Base-by-base conservation (phyloP, 2,888 invertebrate genomes). In the Ornithoptera priamus region DNA sequence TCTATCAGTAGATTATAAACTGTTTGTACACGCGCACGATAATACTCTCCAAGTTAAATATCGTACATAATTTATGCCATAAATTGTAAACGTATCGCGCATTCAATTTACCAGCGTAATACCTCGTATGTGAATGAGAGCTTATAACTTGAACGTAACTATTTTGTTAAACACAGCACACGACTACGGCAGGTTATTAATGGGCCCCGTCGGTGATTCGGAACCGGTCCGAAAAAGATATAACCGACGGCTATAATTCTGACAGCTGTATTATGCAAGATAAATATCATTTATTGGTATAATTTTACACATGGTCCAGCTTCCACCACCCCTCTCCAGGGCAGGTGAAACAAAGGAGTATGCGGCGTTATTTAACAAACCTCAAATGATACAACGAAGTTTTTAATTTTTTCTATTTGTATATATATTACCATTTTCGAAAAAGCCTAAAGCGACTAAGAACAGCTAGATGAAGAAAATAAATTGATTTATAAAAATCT, bases 261-360 rank as follows among this genome's bases (percentile, higher is more conserved):
- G 81, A 84, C 83, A 83, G 83, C 82, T 83, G 81, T 83, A 81
- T 84, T 81, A 82, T 80, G 74, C 74, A 63, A 77, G 82, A 84
- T 84, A 78, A 80, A 80, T 81, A 84, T 83, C 83, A 78, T 81
- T 81, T 78, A 78, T 75, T 73, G 77, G 73, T 75, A 80, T 82
- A 81, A 81, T 83, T 80, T 80, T 78, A 81, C 80, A 78, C 79
- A 76, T 77, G 76, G 76, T 76, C 71, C 73, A 74, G 75, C 78
- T 76, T 78, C 76, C 79, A 73, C 74, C 75, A 77, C 75, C 73
- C 73, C 71, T 71, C 70, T 59, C 66, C 63, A 58, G 61, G 71
- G 58, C 62, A 68, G 73, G 73, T 75, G 76, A 75, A 62, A 10
- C 22, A 58, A 22, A 22, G 7, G 53, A n/a, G n/a, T 1, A 6